A percentile compares a stretch with the other conserved stretches of the same genome.
These are phyloP conservation scores for Melanargia galathea DNA, from an alignment of 2,888 invertebrate species.

Conservation along the genomic window DNA sequence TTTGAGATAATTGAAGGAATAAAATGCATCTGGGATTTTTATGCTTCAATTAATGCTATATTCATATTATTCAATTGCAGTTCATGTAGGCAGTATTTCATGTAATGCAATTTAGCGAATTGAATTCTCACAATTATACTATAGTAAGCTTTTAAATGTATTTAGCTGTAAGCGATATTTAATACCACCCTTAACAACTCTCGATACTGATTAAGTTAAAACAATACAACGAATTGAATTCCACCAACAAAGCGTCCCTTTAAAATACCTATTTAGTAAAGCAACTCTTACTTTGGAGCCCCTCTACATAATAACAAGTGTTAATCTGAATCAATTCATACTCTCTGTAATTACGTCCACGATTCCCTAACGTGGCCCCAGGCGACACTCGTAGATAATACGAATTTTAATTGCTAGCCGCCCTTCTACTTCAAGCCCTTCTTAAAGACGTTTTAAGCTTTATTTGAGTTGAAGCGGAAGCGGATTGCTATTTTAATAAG, in stretches of 20 bases:
- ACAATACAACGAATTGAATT: constrained; percentile 15
- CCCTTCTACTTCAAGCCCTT: constrained; percentile 38
- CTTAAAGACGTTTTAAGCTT: constrained; percentile 24
- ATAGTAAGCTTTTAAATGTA: neutral
- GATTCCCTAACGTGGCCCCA: constrained; percentile 44
- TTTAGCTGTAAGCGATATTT: neutral
- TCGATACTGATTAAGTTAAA: constrained; percentile 19
- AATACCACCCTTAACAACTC: constrained; percentile 2
- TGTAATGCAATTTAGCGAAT: neutral
- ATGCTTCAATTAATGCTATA: constrained; percentile 4
- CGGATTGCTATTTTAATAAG: constrained; percentile 14
- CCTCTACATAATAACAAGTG: constrained; percentile 37
- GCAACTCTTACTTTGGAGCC: constrained; percentile 3
- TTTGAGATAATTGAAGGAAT: constrained; percentile 20
- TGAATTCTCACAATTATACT: neutral
- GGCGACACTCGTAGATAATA: constrained; percentile 47
- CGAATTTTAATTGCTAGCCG: constrained; percentile 56
- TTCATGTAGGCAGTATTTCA: neutral
- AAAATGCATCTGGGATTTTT: constrained; percentile 16
- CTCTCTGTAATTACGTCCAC: constrained; percentile 45
- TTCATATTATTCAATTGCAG: neutral
- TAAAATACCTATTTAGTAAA: constrained; percentile 9
- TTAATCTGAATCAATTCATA: constrained; percentile 44
- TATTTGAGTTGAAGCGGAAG: constrained; percentile 20
- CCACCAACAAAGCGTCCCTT: constrained; percentile 6